Base-by-base conservation (phyloP, 2,113 vertebrate genomes). In the Astur gentilis region DNA sequence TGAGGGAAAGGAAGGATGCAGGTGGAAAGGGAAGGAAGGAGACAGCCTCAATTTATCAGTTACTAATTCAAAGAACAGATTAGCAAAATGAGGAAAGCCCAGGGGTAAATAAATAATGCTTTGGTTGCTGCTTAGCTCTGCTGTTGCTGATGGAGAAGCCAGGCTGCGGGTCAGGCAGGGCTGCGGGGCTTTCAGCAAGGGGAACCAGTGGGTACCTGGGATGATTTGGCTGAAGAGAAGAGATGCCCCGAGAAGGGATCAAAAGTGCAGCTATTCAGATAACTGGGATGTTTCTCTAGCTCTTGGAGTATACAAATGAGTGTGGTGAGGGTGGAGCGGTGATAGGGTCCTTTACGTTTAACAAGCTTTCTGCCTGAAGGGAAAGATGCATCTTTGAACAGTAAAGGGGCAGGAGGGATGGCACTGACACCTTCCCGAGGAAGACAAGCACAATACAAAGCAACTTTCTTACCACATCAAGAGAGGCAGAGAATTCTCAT, bases 151-250 rank as follows among this genome's bases (percentile, higher is more conserved):
- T 27, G 34, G 34, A 42, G 70, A 17, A 29, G 36, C 15, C 27
- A 6, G 44, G 49, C 3, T 25, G 50, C 45, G 1, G n/a, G 38
- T 7, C 50, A 3, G 2, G 36, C 57, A 70, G 32, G 34, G 58
- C 31, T 49, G 82, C 20, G 45, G 81, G 42, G 38, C 4, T 80
- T 47, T 45, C 57, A 32, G 50, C 50, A 31, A 12, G 45, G 54
- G 29, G 8, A 57, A 45, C 14, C 4, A 34, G 12, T 4, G 64
- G 50, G 38, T 6, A 8, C 0, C 2, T 17, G 79, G 45, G 44
- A 21, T 26, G 26, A 76, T 45, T 1, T 10, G 65, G 58, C 31
- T 47, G 49, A 7, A 31, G 10, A 50, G 14, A 36, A 32, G 49
- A 31, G 32, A 34, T 54, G 54, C 7, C 84, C 66, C 47, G 1